A percentile compares a stretch with the other conserved stretches of the same genome.
Conservation (phyloP, 2,113 vertebrate species). For the Cacatua alba region DNA sequence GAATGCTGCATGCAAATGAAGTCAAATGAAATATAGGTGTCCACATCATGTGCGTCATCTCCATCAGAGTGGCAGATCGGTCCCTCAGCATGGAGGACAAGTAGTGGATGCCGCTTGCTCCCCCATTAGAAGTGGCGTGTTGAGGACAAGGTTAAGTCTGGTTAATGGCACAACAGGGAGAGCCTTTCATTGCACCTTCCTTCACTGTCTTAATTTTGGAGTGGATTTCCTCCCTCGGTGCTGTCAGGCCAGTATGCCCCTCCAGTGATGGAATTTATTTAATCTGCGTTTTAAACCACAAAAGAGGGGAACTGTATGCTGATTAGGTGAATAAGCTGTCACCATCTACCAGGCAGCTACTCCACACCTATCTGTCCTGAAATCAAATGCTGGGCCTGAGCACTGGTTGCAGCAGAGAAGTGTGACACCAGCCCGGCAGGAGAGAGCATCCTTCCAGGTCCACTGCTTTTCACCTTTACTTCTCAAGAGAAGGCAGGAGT, state of each 20-base stretch:
- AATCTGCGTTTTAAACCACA: not conserved
- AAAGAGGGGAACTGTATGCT: not conserved
- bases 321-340: not conserved
- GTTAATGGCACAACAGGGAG: not conserved
- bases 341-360: not conserved
- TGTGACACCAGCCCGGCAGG: not conserved
- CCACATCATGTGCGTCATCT: not conserved
- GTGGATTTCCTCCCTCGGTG: not conserved
- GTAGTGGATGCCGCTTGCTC: not conserved
- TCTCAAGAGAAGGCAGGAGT: not conserved
- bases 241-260: not conserved
- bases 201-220: not conserved
- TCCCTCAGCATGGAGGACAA: not conserved
- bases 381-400: not conserved
- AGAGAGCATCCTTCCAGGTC: not conserved
- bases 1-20: constrained; percentile 29
- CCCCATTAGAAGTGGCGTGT: rapidly evolving
- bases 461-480: not conserved
- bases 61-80: not conserved
- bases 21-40: not conserved
- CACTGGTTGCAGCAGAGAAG: not conserved
- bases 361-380: not conserved
- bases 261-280: not conserved
- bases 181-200: not conserved
- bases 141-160: not conserved